These are phyloP conservation scores for Macroramphosus scolopax DNA, from an alignment of 2,797 vertebrate species.

Conservation along the genomic window DNA sequence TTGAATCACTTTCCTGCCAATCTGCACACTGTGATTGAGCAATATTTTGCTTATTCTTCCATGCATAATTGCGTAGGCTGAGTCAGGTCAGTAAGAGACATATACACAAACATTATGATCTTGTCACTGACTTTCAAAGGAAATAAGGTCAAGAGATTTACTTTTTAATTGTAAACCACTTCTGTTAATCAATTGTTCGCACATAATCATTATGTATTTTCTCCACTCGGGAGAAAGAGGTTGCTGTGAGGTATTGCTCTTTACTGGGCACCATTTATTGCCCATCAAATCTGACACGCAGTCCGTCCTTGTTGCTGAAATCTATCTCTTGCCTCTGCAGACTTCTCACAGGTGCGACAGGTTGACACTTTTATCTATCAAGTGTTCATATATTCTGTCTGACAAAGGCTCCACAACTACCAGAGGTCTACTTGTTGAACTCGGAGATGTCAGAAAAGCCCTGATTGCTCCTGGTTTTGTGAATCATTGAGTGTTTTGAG, in stretches of 20 bases:
- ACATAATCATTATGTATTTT: conserved; percentile 18
- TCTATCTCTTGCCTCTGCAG: conserved; percentile 26
- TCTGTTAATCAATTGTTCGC: conserved; percentile 30
- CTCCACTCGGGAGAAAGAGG: conserved; percentile 18
- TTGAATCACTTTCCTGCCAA: conserved; percentile 31
- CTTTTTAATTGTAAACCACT: conserved; percentile 21
- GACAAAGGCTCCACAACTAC: conserved; percentile 13
- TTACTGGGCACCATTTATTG: conserved; percentile 12
- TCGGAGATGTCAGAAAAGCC: conserved; percentile 28
- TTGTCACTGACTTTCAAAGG: conserved; percentile 33
- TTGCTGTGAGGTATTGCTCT: too few species aligned
- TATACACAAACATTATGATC: conserved; percentile 13
- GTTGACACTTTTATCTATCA: conserved; percentile 21
- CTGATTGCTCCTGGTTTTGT: conserved; percentile 26
- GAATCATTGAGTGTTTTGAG: conserved; percentile 17
- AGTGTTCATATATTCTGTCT: conserved; percentile 9
- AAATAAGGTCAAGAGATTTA: conserved; percentile 31
- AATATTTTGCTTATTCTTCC: conserved; percentile 47
- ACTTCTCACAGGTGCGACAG: conserved; percentile 16
- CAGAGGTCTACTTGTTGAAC: conserved; percentile 24
- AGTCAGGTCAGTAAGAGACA: conserved; percentile 28
- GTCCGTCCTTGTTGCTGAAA: conserved; percentile 40
- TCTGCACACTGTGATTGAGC: conserved; percentile 62
- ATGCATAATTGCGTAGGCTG: conserved; percentile 41
- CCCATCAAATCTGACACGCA: conserved; percentile 21